phyloP scores from a whole-genome alignment of 2,797 vertebrate genomes.

The Chloroceryle inda region DNA sequence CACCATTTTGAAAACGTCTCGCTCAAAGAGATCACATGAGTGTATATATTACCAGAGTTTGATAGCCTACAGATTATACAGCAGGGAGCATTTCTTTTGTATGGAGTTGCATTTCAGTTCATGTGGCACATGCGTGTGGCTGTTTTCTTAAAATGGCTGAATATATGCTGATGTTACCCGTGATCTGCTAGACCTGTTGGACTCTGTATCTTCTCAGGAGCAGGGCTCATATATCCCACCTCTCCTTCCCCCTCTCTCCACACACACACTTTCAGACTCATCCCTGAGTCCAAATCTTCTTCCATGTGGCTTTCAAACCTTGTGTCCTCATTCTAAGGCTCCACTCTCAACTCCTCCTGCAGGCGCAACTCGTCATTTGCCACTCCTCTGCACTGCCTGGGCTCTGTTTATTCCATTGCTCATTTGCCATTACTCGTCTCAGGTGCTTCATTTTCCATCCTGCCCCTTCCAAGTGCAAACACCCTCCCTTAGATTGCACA shows the following conservation, averaged over 20 bases:
- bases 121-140: rapidly evolving
- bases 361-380: background rate
- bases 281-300: background rate
- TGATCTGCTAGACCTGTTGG: background rate
- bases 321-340: background rate
- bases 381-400: background rate
- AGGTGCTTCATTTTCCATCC: background rate
- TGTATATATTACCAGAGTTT: background rate
- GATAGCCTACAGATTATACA: background rate
- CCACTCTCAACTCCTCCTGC: background rate
- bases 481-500: background rate
- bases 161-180: background rate
- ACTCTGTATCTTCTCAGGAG: background rate
- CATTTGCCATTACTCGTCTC: background rate
- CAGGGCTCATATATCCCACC: background rate
- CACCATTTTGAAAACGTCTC: background rate
- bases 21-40: background rate
- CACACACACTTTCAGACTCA: background rate
- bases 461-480: background rate
- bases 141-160: background rate
- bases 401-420: conserved; percentile 31
- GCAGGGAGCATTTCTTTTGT: background rate
- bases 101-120: background rate
- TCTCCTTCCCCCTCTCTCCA: background rate
- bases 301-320: background rate